Evolutionary conservation across 2,888 invertebrate genomes (phyloP), one percentile per base, ranked within the genome.

Genomic region (Lypha dubia): DNA sequence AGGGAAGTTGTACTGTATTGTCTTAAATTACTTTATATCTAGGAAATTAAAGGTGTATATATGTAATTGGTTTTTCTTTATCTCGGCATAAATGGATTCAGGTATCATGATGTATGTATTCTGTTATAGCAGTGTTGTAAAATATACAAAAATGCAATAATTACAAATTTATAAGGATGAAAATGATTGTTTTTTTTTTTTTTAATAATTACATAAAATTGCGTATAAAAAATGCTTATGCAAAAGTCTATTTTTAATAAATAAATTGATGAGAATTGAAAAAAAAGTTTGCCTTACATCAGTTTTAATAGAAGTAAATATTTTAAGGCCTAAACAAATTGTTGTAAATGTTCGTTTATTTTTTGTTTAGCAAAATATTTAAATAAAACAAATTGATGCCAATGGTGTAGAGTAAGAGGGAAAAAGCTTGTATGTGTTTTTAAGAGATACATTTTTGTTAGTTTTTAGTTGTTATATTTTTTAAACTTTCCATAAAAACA

Each of bases 331-430:
- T 81, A 41, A 56, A 73, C 67, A 20, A 35, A 28, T 49, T 75
- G 71, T 76, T 75, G 81, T 58, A 81, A 81, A 81, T 81, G 56
- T 63, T 76, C 46, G 53, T 76, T 41, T 24, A 63, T 63, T 56
- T 56, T 51, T 80, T 77, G 76, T 70, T 75, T 67, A 83, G 75
- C 81, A 82, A 82, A 82, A 75, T 82, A 82, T 70, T 71, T 82
- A 82, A 82, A 82, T 71, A 70, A 86, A 79, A 71, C 5, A 68
- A 79, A 82, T 80, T 65, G 24, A 56, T 46, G 56, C 81, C 81
- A 82, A 82, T 82, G 15, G 63, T 56, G 20, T 82, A 65, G 7
- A 81, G 53, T 17, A 70, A 81, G 81, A 82, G 81, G 81, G 81
- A 82, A 82, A 81, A 82, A 76, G 81, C 81, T 82, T 80, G 38